Base-by-base conservation (phyloP, 2,797 vertebrate species). In the Phrynocephalus guinanensis region DNA sequence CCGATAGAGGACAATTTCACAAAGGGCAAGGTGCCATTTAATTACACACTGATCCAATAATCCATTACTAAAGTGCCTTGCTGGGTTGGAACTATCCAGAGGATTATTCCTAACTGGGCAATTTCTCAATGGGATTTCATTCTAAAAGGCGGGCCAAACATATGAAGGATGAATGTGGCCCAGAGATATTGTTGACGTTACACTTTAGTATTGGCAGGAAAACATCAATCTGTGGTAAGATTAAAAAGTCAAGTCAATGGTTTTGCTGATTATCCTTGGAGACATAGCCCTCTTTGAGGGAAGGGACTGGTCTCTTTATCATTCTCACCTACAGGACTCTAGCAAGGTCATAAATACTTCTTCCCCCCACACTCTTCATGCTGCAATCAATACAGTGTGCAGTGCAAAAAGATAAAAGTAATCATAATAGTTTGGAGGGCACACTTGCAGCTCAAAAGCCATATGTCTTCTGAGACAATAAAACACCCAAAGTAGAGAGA, bases 31-130 rank as follows among this genome's bases (percentile, higher is more conserved):
- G 0, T 1, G 0, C 13, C 63, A 85, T 90, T 94, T 94, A 94
- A 91, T 89, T 91, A 84, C 26, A 83, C 84, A 91, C 28, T 93
- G 90, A 93, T 63, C 79, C 86, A 95, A 89, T 91, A 94, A 94
- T 82, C 72, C 81, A 18, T 91, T 93, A 91, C 88, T 92, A 87
- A 94, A 92, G 73, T 82, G 13, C n/a, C 50, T 91, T 0, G 0
- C 90, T 91, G 86, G 50, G 76, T 76, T 86, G 66, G 48, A 22
- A 88, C 87, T 93, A 71, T 87, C 86, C 52, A 84, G 75, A 88
- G 38, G 90, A 91, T 94, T 94, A 90, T 80, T 88, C 0, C 3
- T 88, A 86, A 89, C 84, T 82, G 71, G 89, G 79, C 33, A 91
- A 66, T 92, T 92, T 93, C 92, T 93, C 79, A 79, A 72, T 90